Evolutionary conservation across 2,888 invertebrate species (phyloP), one percentile per base, ranked within the genome.

Genomic region (Chironomus riparius): DNA sequence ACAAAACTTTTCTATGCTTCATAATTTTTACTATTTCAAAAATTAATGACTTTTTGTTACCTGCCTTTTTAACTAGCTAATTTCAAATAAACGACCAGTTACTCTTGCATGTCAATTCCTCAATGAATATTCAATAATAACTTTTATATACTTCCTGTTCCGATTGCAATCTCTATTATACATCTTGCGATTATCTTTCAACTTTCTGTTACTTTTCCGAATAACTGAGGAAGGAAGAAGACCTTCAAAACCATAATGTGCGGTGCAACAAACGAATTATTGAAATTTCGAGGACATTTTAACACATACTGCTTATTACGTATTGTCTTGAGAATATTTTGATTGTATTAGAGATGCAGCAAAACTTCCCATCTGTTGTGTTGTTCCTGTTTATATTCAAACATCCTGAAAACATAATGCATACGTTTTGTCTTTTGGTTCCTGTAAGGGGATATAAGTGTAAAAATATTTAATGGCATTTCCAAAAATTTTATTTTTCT

Each of bases 141-240:
- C 24, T 65, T 56, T 56, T 65, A 65, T 65, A 12, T 21, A 65
- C 21, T 65, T 65, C 65, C 65, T 65, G 65, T 65, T 65, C 65
- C 65, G 65, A 15, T 18, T 65, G 22, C 12, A 12, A 24, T 65
- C 12, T 65, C 24, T 21, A 24, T 65, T 22, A 5, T 21, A 3
- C 21, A 21, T 24, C 24, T 65, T 65, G 7, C 56, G 56, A 18
- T 12, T 6, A n/a, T 15, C 18, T 15, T 56, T 56, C 56, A 56
- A 15, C 56, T 6, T 15, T 15, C 15, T 56, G 15, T 56, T 56
- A 15, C 13, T 22, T 22, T 4, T 65, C 65, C 1, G 5, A 4
- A 38, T 38, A 38, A 28, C 28, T n/a, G 28, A 3, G 22, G 5
- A 28, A 5, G 28, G 1, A 28, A 10, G 38, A 38, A 38, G 38